Percentiles rank a stretch among this genome's conserved stretches.
These are phyloP conservation scores for Cyclargus thomasi DNA, from an alignment of 1,140 invertebrate genomes.

Conservation along the genomic window DNA sequence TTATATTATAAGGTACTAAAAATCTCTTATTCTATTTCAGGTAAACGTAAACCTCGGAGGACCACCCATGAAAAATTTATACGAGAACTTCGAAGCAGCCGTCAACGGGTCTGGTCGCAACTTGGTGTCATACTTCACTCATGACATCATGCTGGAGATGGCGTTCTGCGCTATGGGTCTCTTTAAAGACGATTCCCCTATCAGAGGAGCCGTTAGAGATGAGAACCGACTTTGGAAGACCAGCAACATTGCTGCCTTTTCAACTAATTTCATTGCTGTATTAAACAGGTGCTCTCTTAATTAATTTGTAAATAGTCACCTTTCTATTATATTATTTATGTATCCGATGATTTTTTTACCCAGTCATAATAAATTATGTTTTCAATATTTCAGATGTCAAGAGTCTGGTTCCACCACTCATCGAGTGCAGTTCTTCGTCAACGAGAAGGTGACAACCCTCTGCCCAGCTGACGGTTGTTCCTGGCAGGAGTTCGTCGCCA, in stretches of 20 bases:
- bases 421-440: slow-evolving; percentile 47
- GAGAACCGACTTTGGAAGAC: slow-evolving; percentile 43
- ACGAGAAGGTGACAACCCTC: slow-evolving; percentile 41
- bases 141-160: slow-evolving; percentile 77
- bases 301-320: not conserved
- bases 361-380: slow-evolving; percentile 18
- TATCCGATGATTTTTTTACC: no score
- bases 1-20: not conserved
- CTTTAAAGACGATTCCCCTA: slow-evolving; percentile 36
- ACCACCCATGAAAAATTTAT: slow-evolving; percentile 82
- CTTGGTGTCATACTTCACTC: slow-evolving; percentile 84
- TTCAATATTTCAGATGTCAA: slow-evolving; percentile 35
- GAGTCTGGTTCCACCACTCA: slow-evolving; percentile 30
- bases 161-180: slow-evolving; percentile 45
- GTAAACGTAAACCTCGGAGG: slow-evolving; percentile 82
- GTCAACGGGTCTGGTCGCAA: slow-evolving; percentile 47
- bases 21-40: slow-evolving; percentile 32
- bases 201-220: slow-evolving; percentile 31
- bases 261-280: slow-evolving; percentile 51
- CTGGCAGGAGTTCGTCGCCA: slow-evolving; percentile 44
- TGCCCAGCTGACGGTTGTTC: slow-evolving; percentile 51
- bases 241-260: slow-evolving; percentile 46
- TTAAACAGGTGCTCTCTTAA: slow-evolving; percentile 41
- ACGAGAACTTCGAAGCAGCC: slow-evolving; percentile 72
- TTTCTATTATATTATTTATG: no score